Conservation (phyloP, 2,888 invertebrate species). For the Pachliopta kotzebuea region DNA sequence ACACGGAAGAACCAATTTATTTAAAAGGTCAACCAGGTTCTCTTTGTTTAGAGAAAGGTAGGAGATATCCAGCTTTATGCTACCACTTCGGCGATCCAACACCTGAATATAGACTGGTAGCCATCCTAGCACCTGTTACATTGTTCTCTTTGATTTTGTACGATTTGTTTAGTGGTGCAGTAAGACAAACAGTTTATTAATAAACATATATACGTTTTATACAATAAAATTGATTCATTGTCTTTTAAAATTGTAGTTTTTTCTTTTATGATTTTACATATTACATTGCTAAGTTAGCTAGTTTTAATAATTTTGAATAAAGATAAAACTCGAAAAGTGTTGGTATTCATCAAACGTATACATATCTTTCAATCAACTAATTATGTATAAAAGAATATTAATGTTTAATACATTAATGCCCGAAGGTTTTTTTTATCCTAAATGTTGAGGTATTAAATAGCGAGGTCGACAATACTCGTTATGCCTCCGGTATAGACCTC, state of each 20-base stretch:
- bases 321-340: too few species aligned
- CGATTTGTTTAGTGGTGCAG: slow-evolving; percentile 68
- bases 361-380: too few species aligned
- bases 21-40: slow-evolving; percentile 53
- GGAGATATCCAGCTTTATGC: slow-evolving; percentile 55
- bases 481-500: too few species aligned
- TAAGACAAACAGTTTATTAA: slow-evolving; percentile 59
- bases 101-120: slow-evolving; percentile 61
- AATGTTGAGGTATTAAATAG: too few species aligned
- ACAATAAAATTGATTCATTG: slow-evolving; percentile 1
- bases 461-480: too few species aligned
- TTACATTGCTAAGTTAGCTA: too few species aligned
- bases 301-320: too few species aligned
- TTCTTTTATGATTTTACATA: not conserved
- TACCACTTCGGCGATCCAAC: slow-evolving; percentile 62
- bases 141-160: slow-evolving; percentile 67
- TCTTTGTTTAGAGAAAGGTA: slow-evolving; percentile 54
- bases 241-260: not conserved
- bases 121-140: slow-evolving; percentile 62
- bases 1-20: slow-evolving; percentile 56
- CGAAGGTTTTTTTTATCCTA: too few species aligned
- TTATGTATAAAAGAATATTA: too few species aligned
- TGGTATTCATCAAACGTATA: too few species aligned
- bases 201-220: not conserved
- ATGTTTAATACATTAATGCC: too few species aligned